Evolutionary conservation across 2,797 vertebrate genomes (phyloP), one percentile per base, ranked within the genome.

Genomic region (Chiloscyllium punctatum): DNA sequence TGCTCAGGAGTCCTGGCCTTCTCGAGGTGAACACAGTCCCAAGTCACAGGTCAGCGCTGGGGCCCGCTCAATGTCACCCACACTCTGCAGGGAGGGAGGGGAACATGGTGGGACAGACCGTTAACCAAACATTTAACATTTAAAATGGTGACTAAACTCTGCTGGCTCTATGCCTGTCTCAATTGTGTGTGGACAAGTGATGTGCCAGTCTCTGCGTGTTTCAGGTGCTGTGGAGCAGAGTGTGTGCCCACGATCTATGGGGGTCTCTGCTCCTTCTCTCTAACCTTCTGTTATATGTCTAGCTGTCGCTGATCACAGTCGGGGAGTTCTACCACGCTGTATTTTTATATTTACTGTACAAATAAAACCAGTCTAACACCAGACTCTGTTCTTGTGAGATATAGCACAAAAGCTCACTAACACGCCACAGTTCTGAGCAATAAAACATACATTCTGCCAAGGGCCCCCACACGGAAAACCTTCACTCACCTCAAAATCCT

Each of bases 301-400:
- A 69, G 37, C 37, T 42, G 66, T 84, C 90, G 69, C 18, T 23
- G 90, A 37, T 92, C 9, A 37, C n/a, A 23, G 37, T 66, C 23
- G 62, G n/a, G 90, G n/a, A 4, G 13, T 42, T 42, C 25, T 11
- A 23, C 74, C 4, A 23, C 71, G 21, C 72, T 95, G 74, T 95
- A 66, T 95, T 87, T 95, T 87, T 95, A 79, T 95, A 66, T 74
- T 48, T 95, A 79, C 84, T 66, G 62, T 68, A 69, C 62, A 92
- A 92, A 92, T 92, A 92, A 92, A 92, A 69, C 62, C 6, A 3
- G 69, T 92, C 90, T 92, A 92, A 92, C 90, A 92, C 90, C 23
- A 21, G 33, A 6, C 51, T 62, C 51, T 48, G 86, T 88, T 51
- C 2, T 27, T 48, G 82, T 48, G 37, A 48, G 82, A 25, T 23